phyloP scores from a whole-genome alignment of 1,140 invertebrate species.

The Macrocentrus cingulum region DNA sequence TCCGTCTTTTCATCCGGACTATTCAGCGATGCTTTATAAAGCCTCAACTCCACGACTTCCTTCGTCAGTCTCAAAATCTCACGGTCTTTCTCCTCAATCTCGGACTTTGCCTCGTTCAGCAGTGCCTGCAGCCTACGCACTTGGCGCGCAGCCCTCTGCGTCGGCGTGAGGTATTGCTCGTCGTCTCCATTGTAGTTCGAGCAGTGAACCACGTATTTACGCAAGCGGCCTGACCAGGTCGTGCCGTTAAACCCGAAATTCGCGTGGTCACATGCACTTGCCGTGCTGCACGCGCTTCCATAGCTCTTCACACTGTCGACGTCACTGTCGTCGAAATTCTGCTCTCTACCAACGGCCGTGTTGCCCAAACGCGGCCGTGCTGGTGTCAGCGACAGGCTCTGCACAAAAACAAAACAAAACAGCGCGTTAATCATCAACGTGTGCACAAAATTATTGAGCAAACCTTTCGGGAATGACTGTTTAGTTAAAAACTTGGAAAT shows the following conservation, averaged over 20 bases:
- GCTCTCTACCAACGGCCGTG: constrained; percentile 35
- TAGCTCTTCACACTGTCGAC: constrained; percentile 75
- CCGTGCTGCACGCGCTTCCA: constrained; percentile 71
- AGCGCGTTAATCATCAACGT: background rate
- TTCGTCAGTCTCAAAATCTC: constrained; percentile 79
- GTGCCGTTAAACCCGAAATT: constrained; percentile 79
- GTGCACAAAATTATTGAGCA: background rate
- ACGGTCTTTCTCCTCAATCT: constrained; percentile 76
- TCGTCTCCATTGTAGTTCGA: constrained; percentile 72
- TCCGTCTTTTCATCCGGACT: constrained; percentile 72
- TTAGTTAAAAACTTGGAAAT: too few relatives aligned
- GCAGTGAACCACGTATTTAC: constrained; percentile 80
- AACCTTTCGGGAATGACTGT: too few relatives aligned
- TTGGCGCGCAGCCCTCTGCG: constrained; percentile 78
- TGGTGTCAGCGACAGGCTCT: constrained; percentile 60
- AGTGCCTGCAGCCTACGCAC: constrained; percentile 69
- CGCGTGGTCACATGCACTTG: constrained; percentile 73
- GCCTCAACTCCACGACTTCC: constrained; percentile 77
- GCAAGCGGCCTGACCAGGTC: constrained; percentile 65
- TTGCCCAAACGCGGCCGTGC: constrained; percentile 44
- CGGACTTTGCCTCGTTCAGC: constrained; percentile 71
- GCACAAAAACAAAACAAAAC: constrained; percentile 22
- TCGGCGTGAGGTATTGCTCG: constrained; percentile 83
- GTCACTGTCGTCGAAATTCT: constrained; percentile 67
- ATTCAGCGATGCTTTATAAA: constrained; percentile 75